Percentiles rank a stretch among this genome's conserved stretches.
Evolutionary conservation across 1,140 invertebrate genomes (phyloP).

Genomic region (Bombus superbus): DNA sequence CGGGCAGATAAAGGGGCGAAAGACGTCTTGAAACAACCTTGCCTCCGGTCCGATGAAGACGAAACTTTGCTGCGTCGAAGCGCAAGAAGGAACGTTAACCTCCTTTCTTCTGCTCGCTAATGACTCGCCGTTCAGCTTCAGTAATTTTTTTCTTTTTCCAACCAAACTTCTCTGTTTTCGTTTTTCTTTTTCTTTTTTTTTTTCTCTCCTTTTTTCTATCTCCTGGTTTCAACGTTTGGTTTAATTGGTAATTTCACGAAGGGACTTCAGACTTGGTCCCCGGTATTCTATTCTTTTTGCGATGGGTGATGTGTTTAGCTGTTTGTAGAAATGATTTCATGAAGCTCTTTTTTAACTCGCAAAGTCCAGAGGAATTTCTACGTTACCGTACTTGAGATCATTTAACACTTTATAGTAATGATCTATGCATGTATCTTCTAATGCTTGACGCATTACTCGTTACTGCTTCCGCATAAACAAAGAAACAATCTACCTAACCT

Average conservation of each 20-base stretch:
- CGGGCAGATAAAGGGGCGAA: slow-evolving; percentile 58
- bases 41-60: slow-evolving; percentile 50
- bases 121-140: slow-evolving; percentile 46
- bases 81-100: slow-evolving; percentile 58
- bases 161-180: slow-evolving; percentile 16
- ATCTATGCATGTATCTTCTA: too few relatives aligned
- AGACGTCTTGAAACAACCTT: slow-evolving; percentile 50
- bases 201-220: not conserved
- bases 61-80: slow-evolving; percentile 58
- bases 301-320: too few relatives aligned
- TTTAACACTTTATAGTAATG: too few relatives aligned
- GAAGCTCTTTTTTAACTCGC: too few relatives aligned
- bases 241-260: slow-evolving; percentile 12
- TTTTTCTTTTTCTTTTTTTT: not conserved
- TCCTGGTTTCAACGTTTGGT: slow-evolving; percentile 6
- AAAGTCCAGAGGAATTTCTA: too few relatives aligned
- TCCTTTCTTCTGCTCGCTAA: slow-evolving; percentile 45
- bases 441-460: too few relatives aligned
- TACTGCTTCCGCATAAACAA: too few relatives aligned
- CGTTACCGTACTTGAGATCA: too few relatives aligned
- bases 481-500: too few relatives aligned
- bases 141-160: slow-evolving; percentile 35
- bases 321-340: too few relatives aligned
- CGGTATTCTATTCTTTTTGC: not conserved
- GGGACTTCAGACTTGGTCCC: not conserved